Percentiles rank a stretch among this genome's conserved stretches.
Evolutionary conservation across 2,888 invertebrate species (phyloP).

Genomic region (Cephalotes varians): DNA sequence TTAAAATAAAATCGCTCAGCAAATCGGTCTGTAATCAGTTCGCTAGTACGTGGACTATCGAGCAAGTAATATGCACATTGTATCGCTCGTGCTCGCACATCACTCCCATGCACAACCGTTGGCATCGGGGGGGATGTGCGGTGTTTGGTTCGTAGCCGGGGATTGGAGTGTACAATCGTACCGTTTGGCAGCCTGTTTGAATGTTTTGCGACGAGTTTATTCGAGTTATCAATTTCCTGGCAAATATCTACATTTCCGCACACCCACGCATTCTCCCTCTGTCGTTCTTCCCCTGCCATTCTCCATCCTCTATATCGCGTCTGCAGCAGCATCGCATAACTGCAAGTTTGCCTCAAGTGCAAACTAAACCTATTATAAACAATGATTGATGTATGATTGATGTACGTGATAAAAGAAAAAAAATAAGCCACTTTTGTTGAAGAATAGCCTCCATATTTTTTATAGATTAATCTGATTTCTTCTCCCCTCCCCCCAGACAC

Average conservation of each 20-base stretch:
- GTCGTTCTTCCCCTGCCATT: conserved; percentile 2
- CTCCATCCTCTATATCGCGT: conserved; percentile 5
- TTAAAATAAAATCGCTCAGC: conserved; percentile 26
- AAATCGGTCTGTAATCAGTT: conserved; percentile 48
- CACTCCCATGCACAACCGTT: conserved; percentile 35
- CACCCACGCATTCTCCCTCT: conserved; percentile 23
- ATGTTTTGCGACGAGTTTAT: conserved; percentile 84
- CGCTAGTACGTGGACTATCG: conserved; percentile 18
- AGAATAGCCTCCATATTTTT: neutral
- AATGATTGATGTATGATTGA: neutral
- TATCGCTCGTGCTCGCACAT: conserved; percentile 20
- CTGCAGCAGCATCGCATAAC: neutral
- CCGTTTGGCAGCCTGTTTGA: conserved; percentile 77
- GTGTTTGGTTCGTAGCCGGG: conserved; percentile 64
- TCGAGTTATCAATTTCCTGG: conserved; percentile 85
- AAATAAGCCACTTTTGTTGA: neutral
- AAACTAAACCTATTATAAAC: neutral
- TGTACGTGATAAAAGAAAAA: neutral
- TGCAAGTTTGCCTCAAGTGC: conserved; percentile 1
- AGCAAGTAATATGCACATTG: conserved; percentile 41
- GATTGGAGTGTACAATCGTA: conserved; percentile 68
- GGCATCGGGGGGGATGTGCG: conserved; percentile 24
- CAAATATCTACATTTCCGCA: conserved; percentile 84
- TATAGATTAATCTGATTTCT: neutral
- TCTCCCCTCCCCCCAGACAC: neutral